These are phyloP conservation scores for Zaprionus kolodkinae DNA, from an alignment of 1,140 invertebrate genomes.

Conservation along the genomic window DNA sequence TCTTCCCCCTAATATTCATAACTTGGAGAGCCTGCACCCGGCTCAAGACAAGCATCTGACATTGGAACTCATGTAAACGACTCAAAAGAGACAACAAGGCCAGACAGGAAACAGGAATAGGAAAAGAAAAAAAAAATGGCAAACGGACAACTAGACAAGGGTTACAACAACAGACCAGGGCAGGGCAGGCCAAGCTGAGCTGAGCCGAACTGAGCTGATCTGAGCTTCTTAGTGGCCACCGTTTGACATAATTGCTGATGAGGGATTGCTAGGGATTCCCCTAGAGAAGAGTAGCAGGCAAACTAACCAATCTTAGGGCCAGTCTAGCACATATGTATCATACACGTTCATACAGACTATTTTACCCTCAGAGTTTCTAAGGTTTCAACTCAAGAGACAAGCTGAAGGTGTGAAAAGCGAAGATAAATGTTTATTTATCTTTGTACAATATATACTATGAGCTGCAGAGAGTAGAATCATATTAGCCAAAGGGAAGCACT, in stretches of 20 bases:
- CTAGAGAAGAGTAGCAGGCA: conserved; percentile 17
- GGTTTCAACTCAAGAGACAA: no score
- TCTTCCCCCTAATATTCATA: conserved; percentile 68
- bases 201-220: neutral
- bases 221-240: conserved; percentile 66
- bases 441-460: no score
- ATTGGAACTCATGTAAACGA: conserved; percentile 22
- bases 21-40: conserved; percentile 26
- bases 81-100: conserved; percentile 10
- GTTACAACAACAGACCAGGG: neutral
- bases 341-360: neutral
- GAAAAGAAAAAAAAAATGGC: conserved; percentile 15
- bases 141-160: conserved; percentile 24
- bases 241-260: conserved; percentile 79
- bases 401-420: no score
- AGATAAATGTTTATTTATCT: no score
- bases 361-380: neutral
- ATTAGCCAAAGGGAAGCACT: no score
- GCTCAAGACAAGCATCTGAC: conserved; percentile 29
- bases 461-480: no score
- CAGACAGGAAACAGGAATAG: neutral
- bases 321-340: neutral
- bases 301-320: neutral
- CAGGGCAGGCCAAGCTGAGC: no score
- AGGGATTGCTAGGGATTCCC: conserved; percentile 55